Evolutionary conservation across 2,797 vertebrate species (phyloP).

Genomic region (Gallinago solitaria): DNA sequence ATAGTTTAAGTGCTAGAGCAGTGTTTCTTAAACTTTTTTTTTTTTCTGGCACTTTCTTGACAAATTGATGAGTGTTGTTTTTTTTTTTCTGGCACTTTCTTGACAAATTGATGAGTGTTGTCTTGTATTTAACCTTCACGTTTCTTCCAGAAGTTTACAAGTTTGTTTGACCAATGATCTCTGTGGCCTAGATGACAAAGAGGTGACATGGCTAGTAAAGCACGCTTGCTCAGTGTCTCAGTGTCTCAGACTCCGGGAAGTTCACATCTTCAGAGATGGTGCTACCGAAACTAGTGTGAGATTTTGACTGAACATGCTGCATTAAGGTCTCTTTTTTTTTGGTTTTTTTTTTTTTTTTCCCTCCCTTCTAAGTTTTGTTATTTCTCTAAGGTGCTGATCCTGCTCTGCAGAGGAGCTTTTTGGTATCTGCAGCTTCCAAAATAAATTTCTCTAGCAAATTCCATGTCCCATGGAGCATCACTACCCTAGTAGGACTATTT

Average conservation of each 20-base stretch:
- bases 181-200: neutral
- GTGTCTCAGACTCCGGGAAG: neutral
- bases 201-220: neutral
- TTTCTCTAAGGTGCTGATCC: neutral
- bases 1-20: neutral
- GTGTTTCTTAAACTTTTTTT: neutral
- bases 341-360: neutral
- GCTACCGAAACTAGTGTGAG: neutral
- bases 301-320: neutral
- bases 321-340: neutral
- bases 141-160: neutral
- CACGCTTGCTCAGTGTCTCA: neutral
- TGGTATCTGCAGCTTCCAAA: neutral
- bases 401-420: neutral
- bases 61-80: neutral
- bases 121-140: neutral
- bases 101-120: neutral
- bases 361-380: neutral
- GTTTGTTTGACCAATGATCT: neutral
- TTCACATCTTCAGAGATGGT: neutral
- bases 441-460: neutral
- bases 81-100: neutral
- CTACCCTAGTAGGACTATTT: neutral
- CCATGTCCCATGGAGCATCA: neutral
- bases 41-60: neutral